A percentile compares a stretch with the other conserved stretches of the same genome.
phyloP scores from a whole-genome alignment of 2,797 vertebrate genomes.

The Falco berigora region DNA sequence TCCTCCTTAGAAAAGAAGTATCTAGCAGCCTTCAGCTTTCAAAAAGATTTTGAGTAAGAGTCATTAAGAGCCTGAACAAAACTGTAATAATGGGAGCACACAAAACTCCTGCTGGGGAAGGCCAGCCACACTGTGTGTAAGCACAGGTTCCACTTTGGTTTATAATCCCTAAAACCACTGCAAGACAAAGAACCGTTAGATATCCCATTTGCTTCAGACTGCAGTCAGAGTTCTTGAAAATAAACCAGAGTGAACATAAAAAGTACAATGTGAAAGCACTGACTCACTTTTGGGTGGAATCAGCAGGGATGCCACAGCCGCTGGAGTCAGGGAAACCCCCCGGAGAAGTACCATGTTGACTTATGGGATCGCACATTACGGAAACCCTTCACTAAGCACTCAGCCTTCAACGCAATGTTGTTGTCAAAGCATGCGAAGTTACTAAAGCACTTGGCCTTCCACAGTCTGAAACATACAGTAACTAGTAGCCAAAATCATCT shows the following conservation, averaged over 20 bases:
- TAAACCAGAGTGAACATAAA: neutral
- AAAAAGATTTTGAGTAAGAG: neutral
- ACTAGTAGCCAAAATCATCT: neutral
- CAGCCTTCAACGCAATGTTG: neutral
- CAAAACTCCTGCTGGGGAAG: neutral
- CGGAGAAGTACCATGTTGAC: neutral
- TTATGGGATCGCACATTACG: rapidly evolving
- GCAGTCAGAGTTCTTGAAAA: neutral
- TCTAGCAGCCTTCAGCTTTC: neutral
- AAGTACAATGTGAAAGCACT: neutral
- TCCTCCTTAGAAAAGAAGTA: neutral
- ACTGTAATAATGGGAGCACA: neutral
- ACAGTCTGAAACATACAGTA: neutral
- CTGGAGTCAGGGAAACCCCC: neutral
- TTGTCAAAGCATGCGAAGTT: neutral
- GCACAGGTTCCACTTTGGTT: neutral
- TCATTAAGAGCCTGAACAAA: neutral
- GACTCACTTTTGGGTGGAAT: neutral
- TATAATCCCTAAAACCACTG: neutral
- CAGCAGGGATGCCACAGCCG: neutral
- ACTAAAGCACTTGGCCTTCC: neutral
- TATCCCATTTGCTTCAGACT: neutral
- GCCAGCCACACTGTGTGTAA: rapidly evolving
- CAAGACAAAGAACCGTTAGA: neutral
- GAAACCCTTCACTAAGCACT: neutral